Percentiles rank a stretch among this genome's conserved stretches.
These are phyloP conservation scores for Ferdinandea cuprea DNA, from an alignment of 2,888 invertebrate genomes.

Conservation along the genomic window DNA sequence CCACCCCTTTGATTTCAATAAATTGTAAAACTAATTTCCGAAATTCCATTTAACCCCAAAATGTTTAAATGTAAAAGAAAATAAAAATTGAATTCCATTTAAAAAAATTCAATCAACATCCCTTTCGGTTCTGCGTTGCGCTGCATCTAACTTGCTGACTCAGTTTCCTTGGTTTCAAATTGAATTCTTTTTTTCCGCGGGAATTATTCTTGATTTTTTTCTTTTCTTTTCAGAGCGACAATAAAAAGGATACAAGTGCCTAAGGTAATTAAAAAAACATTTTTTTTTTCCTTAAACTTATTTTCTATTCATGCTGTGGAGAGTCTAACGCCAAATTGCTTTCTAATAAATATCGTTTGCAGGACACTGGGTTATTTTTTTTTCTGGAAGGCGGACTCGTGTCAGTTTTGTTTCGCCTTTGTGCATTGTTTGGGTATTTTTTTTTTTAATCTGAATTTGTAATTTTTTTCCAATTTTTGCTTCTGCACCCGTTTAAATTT, in stretches of 20 bases:
- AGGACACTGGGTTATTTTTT: constrained; percentile 51
- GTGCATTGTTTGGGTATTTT: constrained; percentile 20
- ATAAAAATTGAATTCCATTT: constrained; percentile 67
- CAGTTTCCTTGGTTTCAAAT: constrained; percentile 63
- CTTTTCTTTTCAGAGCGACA: constrained; percentile 32
- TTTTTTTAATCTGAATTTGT: constrained; percentile 34
- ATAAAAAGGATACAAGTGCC: constrained; percentile 56
- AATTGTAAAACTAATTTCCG: constrained; percentile 74
- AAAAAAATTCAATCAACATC: constrained; percentile 70
- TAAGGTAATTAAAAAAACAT: constrained; percentile 65
- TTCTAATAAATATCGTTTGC: constrained; percentile 72
- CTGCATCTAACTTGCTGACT: constrained; percentile 57
- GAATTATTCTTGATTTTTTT: constrained; percentile 65
- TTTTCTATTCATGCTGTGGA: constrained; percentile 38
- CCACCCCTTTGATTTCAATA: constrained; percentile 67
- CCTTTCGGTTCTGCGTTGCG: constrained; percentile 34
- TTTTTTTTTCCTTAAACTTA: constrained; percentile 31
- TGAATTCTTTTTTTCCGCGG: constrained; percentile 64
- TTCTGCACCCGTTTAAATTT: constrained; percentile 9
- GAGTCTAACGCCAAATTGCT: constrained; percentile 63
- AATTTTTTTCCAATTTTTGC: constrained; percentile 34
- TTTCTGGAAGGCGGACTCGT: constrained; percentile 54
- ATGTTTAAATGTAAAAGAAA: constrained; percentile 17
- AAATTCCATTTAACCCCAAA: constrained; percentile 73
- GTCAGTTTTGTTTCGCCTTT: constrained; percentile 42